Percentiles rank a stretch among this genome's conserved stretches.
phyloP scores from a whole-genome alignment of 1,140 invertebrate species.

The Tribolium castaneum region DNA sequence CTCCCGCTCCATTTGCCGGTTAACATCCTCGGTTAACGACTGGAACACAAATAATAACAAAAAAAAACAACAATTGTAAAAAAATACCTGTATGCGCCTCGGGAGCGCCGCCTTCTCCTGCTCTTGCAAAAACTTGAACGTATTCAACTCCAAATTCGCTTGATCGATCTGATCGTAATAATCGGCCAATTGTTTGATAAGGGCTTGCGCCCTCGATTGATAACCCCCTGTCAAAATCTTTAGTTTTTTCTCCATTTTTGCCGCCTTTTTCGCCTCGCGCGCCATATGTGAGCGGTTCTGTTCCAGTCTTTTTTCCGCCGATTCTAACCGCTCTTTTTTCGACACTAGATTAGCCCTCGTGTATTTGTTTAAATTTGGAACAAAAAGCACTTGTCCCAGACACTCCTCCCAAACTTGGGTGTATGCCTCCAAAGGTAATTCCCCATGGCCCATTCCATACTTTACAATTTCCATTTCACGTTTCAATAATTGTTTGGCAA shows the following conservation, averaged over 20 bases:
- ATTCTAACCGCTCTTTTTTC: constrained; percentile 97
- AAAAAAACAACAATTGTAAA: too few species aligned
- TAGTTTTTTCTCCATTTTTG: constrained; percentile 98
- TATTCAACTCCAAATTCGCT: constrained; percentile 87
- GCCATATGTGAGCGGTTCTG: constrained; percentile 95
- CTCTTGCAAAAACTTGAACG: constrained; percentile 90
- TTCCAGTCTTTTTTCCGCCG: constrained; percentile 91
- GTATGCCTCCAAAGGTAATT: constrained; percentile 81
- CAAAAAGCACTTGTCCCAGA: constrained; percentile 73
- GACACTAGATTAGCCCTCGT: constrained; percentile 94
- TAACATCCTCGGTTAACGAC: constrained; percentile 92
- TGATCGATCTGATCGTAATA: constrained; percentile 92
- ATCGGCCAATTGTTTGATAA: constrained; percentile 93
- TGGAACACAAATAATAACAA: constrained; percentile 64
- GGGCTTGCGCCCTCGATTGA: constrained; percentile 83
- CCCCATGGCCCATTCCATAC: constrained; percentile 94
- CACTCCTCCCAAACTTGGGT: constrained; percentile 94
- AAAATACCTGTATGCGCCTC: constrained; percentile 73
- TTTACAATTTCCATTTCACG: constrained; percentile 92
- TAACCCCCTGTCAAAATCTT: constrained; percentile 94
- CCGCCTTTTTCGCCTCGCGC: constrained; percentile 93
- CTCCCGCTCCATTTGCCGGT: constrained; percentile 91
- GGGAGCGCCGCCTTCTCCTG: constrained; percentile 94
- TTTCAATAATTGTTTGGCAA: constrained; percentile 76
- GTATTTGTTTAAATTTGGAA: constrained; percentile 70